Evolutionary conservation across 2,888 invertebrate genomes (phyloP).

Genomic region (Clunio marinus): DNA sequence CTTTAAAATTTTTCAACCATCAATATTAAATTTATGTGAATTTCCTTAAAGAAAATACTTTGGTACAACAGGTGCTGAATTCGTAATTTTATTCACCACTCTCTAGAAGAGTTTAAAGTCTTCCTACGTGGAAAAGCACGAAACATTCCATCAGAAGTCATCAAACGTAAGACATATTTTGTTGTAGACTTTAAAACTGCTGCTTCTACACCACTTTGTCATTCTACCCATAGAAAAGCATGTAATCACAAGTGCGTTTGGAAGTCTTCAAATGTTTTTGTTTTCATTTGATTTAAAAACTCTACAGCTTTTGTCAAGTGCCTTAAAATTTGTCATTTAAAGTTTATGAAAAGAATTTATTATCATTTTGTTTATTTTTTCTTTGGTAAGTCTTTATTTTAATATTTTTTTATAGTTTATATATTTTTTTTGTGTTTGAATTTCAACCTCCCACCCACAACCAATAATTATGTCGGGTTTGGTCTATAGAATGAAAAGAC

Average conservation of each 20-base stretch:
- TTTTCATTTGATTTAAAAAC: slow-evolving; percentile 16
- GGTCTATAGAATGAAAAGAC: too few relatives aligned
- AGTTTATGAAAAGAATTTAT: neutral
- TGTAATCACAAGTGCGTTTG: neutral
- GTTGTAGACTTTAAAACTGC: neutral
- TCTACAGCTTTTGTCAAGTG: neutral
- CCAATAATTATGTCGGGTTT: neutral
- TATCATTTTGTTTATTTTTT: slow-evolving; percentile 17
- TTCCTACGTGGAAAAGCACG: too few relatives aligned
- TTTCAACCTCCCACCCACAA: neutral
- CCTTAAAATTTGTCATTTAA: slow-evolving; percentile 1
- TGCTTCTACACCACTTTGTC: neutral
- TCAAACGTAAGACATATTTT: too few relatives aligned
- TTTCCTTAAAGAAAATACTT: too few relatives aligned
- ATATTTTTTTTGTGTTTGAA: too few relatives aligned
- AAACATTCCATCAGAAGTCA: too few relatives aligned
- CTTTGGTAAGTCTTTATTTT: slow-evolving; percentile 27
- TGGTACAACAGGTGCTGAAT: too few relatives aligned
- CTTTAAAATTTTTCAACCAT: too few relatives aligned
- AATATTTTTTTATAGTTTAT: neutral
- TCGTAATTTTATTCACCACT: too few relatives aligned
- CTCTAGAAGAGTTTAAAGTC: too few relatives aligned
- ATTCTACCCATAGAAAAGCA: too few relatives aligned
- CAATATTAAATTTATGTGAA: too few relatives aligned
- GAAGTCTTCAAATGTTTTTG: slow-evolving; percentile 3